These are phyloP conservation scores for Heterochromis multidens DNA, from an alignment of 2,113 vertebrate genomes.

Conservation along the genomic window DNA sequence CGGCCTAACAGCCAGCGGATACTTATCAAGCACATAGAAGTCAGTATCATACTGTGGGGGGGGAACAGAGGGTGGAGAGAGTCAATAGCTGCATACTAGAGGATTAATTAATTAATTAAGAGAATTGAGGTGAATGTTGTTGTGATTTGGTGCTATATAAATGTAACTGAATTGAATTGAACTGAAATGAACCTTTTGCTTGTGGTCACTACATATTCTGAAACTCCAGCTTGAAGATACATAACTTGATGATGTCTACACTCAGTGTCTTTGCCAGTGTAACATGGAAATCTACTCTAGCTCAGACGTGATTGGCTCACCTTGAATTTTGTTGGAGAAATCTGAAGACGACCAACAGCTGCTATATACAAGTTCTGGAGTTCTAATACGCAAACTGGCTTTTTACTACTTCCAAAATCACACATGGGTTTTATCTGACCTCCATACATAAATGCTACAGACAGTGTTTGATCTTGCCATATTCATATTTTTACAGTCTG, in stretches of 20 bases:
- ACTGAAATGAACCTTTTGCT: neutral
- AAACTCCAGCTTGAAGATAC: neutral
- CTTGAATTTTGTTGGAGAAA: neutral
- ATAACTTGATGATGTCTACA: neutral
- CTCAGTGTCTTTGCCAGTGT: no score
- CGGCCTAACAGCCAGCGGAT: conserved; percentile 94
- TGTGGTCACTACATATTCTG: neutral
- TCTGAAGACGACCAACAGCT: neutral
- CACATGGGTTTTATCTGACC: neutral
- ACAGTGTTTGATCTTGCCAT: neutral
- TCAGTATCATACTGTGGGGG: conserved; percentile 91
- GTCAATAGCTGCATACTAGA: neutral
- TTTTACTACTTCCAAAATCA: neutral
- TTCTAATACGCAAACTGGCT: neutral
- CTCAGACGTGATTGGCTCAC: neutral
- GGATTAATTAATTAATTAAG: no score
- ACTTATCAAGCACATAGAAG: conserved; percentile 99
- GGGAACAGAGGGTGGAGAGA: neutral
- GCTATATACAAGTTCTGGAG: neutral
- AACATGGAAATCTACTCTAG: no score
- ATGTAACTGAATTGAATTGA: no score
- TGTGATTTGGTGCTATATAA: no score
- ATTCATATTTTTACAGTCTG: neutral
- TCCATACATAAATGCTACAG: neutral
- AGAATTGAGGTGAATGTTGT: no score